Evolutionary conservation across 2,797 vertebrate species (phyloP), one percentile per base, ranked within the genome.

Genomic region (Remorina albescens): DNA sequence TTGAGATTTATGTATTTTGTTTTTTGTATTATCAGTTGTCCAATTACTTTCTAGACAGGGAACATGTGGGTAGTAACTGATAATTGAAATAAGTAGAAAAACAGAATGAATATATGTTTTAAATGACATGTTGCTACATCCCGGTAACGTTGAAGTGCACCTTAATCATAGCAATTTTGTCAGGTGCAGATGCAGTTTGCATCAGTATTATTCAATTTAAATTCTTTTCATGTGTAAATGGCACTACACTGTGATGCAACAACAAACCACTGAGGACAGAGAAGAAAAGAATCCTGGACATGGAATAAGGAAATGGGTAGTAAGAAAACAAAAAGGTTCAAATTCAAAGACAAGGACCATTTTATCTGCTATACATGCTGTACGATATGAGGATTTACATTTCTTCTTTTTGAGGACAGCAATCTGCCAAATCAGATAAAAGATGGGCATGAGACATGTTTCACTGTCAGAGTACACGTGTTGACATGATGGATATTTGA

Each of bases 1-100:
- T 81, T n/a, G n/a, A n/a, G n/a, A 50, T 80, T 41, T 64, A 47
- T 51, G 18, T 32, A 6, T 41, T 61, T 21, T 44, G 26, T 36
- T 49, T 59, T 53, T 41, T 83, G 70, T 70, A 32, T 74, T 56
- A 53, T 58, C 71, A 86, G 75, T 66, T 78, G 76, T 79, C 54
- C 61, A 42, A 39, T 56, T 75, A 56, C 66, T 80, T 76, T 70
- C 51, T 7, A 47, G 65, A 68, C 44, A 4, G 21, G 64, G 30
- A 67, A 12, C 62, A 55, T 46, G 68, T 53, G 30, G 36, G 26
- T 63, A 59, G 21, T 47, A 61, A 32, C 37, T 55, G 11, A 21
- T 67, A 23, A 44, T 70, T 5, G 19, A 65, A 28, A 32, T 59
- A 30, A 42, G 60, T 13, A 4, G 18, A 47, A 60, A 46, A 34